A percentile compares a stretch with the other conserved stretches of the same genome.
These are phyloP conservation scores for Pterostichus niger DNA, from an alignment of 2,888 invertebrate species.

Conservation along the genomic window DNA sequence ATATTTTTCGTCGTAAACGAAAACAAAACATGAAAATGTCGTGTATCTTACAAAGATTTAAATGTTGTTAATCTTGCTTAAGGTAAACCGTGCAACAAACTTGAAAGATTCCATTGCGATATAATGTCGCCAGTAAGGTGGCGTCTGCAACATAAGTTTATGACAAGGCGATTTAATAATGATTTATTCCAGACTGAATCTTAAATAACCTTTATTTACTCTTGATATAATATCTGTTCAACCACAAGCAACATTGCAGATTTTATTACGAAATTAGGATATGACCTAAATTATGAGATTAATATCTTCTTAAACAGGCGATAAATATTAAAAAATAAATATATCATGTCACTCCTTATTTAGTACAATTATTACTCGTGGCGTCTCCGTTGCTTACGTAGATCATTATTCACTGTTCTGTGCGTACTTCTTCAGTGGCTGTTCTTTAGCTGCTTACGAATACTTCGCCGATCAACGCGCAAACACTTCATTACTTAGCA, in stretches of 20 bases:
- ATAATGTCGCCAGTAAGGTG: constrained; percentile 18
- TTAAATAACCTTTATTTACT: constrained; percentile 26
- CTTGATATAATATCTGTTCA: constrained; percentile 28
- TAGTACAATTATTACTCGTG: constrained; percentile 52
- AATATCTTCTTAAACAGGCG: constrained; percentile 62
- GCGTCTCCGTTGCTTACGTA: neutral
- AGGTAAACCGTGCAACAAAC: constrained; percentile 13
- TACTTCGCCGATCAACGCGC: neutral
- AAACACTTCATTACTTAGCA: constrained; percentile 4
- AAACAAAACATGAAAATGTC: constrained; percentile 35
- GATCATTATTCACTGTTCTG: neutral
- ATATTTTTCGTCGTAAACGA: constrained; percentile 24
- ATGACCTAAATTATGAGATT: constrained; percentile 63
- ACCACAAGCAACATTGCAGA: constrained; percentile 25
- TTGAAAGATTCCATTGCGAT: neutral
- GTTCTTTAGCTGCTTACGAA: neutral
- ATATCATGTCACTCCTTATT: constrained; percentile 61
- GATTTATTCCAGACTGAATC: constrained; percentile 20
- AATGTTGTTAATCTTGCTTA: constrained; percentile 43
- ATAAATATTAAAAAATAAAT: constrained; percentile 63
- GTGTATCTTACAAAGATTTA: constrained; percentile 20
- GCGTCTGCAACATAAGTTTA: constrained; percentile 1
- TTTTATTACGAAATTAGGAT: constrained; percentile 65
- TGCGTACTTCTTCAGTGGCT: constrained; percentile 40
- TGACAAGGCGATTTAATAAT: constrained; percentile 21